Evolutionary conservation across 1,140 invertebrate genomes (phyloP), one percentile per base, ranked within the genome.

Genomic region (Scaptomyza hsui): DNA sequence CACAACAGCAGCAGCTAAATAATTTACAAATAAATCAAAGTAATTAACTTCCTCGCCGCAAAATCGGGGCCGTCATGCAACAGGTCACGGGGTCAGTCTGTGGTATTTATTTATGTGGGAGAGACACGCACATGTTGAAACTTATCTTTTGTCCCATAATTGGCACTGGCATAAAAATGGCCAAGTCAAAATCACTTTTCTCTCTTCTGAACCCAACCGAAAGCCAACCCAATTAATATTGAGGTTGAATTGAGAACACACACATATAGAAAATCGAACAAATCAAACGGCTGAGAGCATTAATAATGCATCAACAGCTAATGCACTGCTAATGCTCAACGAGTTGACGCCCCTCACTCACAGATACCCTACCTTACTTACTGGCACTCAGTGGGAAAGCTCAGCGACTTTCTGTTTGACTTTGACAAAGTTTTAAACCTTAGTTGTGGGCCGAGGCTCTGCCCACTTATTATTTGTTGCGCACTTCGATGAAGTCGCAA

Each of bases 11-110:
- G 21, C 26, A 70, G 35, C 47, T 78, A 62, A 68, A 63, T 86
- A 69, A 73, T 68, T 80, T 63, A 76, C 61, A 64, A 86, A 85
- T 86, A 86, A 86, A 86, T 86, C 81, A 86, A 86, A 78, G 77
- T 81, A 88, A 86, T 88, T 88, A 88, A 88, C 82, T 85, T 47
- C 1, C 39, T 29, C 9, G 12, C 10, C 19, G 56, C 26, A 29
- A 52, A 62, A 51, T 9, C 49, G 42, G 45, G 37, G 41, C 13
- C 13, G 35, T 44, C 80, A 85, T 83, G 80, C 80, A 83, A 83
- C 80, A 83, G 80, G 80, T 75, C 72, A 85, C 47, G 60, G 47
- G 80, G 77, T 76, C 80, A 83, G 47, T 44, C 21, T 24, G 26
- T 9, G 26, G 26, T 7, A 37, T 37, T 37, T n/a, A 37, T 37